Evolutionary conservation across 2,797 vertebrate species (phyloP), one percentile per base, ranked within the genome.

Genomic region (Dryobates pubescens): DNA sequence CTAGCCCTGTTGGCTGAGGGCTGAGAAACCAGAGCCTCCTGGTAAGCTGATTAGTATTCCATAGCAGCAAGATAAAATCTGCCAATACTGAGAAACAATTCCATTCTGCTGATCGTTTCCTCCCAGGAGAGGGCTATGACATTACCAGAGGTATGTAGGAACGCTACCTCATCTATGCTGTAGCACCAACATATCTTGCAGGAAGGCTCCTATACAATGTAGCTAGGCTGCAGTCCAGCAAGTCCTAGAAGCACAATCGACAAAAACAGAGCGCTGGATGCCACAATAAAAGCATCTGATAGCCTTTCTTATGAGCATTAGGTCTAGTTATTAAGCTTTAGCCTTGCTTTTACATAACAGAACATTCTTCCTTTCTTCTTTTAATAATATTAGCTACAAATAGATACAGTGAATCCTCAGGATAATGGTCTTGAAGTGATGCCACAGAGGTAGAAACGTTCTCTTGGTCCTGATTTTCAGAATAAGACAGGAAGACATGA

Each of bases 11-110:
- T 47, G 61, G 90, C 85, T 78, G 57, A 69, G 57, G 54, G 53
- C 73, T 94, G 93, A 89, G 96, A 96, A 96, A 96, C 94, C 85
- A 82, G 89, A 93, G 89, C 92, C 93, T 95, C 78, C 90, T 51
- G 86, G 77, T 93, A 80, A 90, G 86, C 78, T 87, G 88, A 94
- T 95, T 88, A 92, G 82, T 15, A 9, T 90, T 86, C 93, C 87
- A 84, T 57, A 82, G 92, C 43, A 82, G 84, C 38, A 58, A 93
- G 94, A 93, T 96, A 95, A 72, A 86, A 96, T 96, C 96, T 95
- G 88, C 92, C 91, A 89, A 73, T n/a, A 83, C 79, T 1, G 53
- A 95, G 95, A 91, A 94, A 96, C 95, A 95, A 92, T 94, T 94
- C 95, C 94, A 94, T 78, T 73, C 84, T 0, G 1, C 90, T 67